Evolutionary conservation across 2,797 vertebrate genomes (phyloP), one percentile per base, ranked within the genome.

Genomic region (Sciurus vulgaris): DNA sequence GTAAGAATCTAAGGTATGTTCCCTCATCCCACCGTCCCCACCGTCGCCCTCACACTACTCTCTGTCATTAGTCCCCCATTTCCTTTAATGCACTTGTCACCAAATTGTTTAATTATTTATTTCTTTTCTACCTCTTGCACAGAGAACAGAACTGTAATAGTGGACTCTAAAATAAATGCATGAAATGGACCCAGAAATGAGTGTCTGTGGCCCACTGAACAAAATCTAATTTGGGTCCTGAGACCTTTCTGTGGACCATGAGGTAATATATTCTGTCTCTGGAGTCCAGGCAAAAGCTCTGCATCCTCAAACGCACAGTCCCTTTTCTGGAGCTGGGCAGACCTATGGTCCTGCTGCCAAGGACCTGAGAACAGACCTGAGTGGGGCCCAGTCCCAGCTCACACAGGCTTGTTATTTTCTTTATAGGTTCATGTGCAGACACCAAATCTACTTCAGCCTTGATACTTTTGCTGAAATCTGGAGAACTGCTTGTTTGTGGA

Each of bases 141-240:
- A 76, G 1, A 76, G n/a, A 61, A 26, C 3, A 82, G 5, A 93
- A 44, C 0, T 61, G 1, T 9, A 86, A 41, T 78, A 82, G 88
- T 85, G 86, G 88, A 74, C 15, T 61, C 1, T 14, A 7, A 93
- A 84, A 86, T 33, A 81, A 95, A 92, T 4, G 5, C 28, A 76
- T 18, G 74, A 94, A 91, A 81, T 33, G 73, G 30, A 74, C 81
- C 72, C 38, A 86, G 65, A 94, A 33, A 87, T 3, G 24, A 87
- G n/a, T 63, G 24, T 59, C 63, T 7, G 63, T 1, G 17, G 14
- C 26, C 15, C 44, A 69, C 38, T 22, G 38, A 93, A 13, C 35
- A 92, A 81, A 88, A 73, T 3, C n/a, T 59, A 56, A 67, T 24
- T 67, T 0, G 3, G 41, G 7, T 89, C 59, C 54, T 7, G 0